Evolutionary conservation across 2,888 invertebrate species (phyloP).

Genomic region (Synanthedon myopaeformis): DNA sequence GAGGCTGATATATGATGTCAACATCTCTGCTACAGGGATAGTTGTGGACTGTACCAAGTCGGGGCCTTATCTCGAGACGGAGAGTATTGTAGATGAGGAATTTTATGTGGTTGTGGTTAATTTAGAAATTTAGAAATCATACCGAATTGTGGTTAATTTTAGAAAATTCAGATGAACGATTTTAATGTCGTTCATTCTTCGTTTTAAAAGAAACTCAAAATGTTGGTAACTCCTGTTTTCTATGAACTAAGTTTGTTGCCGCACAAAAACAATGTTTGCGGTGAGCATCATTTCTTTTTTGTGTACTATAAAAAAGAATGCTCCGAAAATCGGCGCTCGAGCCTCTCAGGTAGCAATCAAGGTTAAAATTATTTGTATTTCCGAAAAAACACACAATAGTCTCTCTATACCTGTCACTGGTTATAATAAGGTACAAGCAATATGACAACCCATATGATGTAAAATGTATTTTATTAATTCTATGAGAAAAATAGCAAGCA

Average conservation of each 20-base stretch:
- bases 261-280: conserved; percentile 67
- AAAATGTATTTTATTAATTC: conserved; percentile 24
- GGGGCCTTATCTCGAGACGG: no score
- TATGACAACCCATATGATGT: conserved; percentile 58
- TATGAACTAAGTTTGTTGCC: conserved; percentile 9
- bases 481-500: conserved; percentile 11
- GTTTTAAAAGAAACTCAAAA: background rate
- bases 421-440: conserved; percentile 64
- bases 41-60: no score
- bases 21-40: no score
- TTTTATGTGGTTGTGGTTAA: no score
- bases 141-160: no score
- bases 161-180: no score
- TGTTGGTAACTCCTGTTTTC: background rate
- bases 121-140: no score
- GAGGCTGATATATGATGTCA: no score
- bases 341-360: conserved; percentile 57
- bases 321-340: conserved; percentile 61
- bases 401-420: conserved; percentile 57
- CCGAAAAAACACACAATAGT: conserved; percentile 61
- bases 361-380: conserved; percentile 64
- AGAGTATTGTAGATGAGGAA: no score
- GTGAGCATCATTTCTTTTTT: conserved; percentile 55
- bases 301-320: conserved; percentile 40
- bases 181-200: no score